phyloP scores from a whole-genome alignment of 2,888 invertebrate species.

The Acanthococcus lagerstroemiae region DNA sequence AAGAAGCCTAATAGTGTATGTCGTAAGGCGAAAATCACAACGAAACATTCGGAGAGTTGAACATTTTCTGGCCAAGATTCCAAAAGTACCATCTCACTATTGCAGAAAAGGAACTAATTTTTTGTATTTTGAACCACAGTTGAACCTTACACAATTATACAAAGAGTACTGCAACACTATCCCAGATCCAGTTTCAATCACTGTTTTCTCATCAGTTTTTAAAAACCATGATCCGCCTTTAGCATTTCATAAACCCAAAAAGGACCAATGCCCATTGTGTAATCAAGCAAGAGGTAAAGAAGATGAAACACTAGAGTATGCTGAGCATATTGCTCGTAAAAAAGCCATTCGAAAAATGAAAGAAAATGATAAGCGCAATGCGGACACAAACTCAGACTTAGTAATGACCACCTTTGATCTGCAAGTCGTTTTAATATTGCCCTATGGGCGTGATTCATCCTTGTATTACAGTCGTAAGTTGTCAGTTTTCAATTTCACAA shows the following conservation, averaged over 20 bases:
- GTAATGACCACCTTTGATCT: not conserved
- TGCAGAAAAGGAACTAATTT: not conserved
- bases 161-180: not conserved
- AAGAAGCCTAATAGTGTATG: too few species aligned
- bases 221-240: not conserved
- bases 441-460: not conserved
- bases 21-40: too few species aligned
- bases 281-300: not conserved
- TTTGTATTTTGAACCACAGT: not conserved
- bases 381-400: not conserved
- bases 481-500: conserved; percentile 18
- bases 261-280: not conserved
- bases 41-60: too few species aligned
- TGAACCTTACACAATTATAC: not conserved
- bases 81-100: not conserved
- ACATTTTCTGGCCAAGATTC: too few species aligned
- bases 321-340: too few species aligned
- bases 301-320: too few species aligned
- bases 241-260: not conserved
- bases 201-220: not conserved
- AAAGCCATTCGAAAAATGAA: not conserved
- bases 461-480: conserved; percentile 13
- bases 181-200: not conserved
- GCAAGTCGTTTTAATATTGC: not conserved
- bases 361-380: not conserved